Conservation (phyloP, 2,797 vertebrate species). For the Nannoperca obscura region DNA sequence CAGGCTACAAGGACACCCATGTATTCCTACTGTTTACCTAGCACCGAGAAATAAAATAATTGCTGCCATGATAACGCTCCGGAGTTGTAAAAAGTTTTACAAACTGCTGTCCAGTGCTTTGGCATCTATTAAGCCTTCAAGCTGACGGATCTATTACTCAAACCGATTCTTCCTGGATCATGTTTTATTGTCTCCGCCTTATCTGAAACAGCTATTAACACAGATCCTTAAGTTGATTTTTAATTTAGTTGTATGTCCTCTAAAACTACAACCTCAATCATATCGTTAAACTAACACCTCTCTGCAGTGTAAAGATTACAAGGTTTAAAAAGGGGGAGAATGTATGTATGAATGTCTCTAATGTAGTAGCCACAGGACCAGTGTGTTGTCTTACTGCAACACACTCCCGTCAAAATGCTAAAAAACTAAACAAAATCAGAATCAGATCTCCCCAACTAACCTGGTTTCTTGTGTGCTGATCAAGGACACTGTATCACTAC, state of each 20-base stretch:
- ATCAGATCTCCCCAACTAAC: too few relatives aligned
- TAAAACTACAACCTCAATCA: neutral
- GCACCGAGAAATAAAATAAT: neutral
- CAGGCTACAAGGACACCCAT: neutral
- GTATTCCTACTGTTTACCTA: neutral
- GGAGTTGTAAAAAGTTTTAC: neutral
- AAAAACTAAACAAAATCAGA: neutral
- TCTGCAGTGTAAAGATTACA: neutral
- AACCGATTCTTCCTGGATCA: neutral
- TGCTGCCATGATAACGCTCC: neutral
- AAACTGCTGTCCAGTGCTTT: neutral
- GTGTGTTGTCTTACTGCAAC: neutral
- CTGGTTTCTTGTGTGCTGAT: neutral
- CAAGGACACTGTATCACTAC: neutral
- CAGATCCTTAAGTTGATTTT: neutral
- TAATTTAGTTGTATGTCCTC: neutral
- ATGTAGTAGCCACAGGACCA: neutral
- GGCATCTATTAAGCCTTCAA: neutral
- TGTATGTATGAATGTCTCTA: too few relatives aligned
- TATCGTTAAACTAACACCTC: neutral
- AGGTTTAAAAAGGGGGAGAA: neutral
- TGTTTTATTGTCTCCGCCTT: neutral
- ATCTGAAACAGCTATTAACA: neutral
- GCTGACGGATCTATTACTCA: neutral
- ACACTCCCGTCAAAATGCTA: neutral